Evolutionary conservation across 2,113 vertebrate genomes (phyloP).

Genomic region (Coptodon rendalli): DNA sequence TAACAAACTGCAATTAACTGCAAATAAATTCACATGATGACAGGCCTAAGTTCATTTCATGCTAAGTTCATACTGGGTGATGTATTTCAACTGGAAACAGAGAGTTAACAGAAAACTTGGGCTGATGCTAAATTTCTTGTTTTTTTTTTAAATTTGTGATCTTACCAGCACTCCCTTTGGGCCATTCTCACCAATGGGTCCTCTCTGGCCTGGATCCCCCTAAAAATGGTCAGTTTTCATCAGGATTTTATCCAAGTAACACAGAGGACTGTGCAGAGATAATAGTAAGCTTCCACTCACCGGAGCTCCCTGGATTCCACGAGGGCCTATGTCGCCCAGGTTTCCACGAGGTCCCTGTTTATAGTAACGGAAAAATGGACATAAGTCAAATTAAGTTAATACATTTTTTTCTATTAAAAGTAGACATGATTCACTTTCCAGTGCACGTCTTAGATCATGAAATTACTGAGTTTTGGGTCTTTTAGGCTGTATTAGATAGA

Average conservation of each 20-base stretch:
- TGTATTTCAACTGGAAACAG: neutral
- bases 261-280: too few species aligned
- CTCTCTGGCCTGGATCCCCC: slow-evolving; percentile 88
- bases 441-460: neutral
- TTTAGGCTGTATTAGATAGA: neutral
- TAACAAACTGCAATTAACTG: neutral
- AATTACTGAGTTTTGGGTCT: rapidly evolving
- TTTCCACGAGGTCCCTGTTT: slow-evolving; percentile 83
- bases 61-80: neutral
- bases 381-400: neutral
- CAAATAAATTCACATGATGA: neutral
- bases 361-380: neutral
- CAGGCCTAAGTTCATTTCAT: neutral
- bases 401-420: neutral
- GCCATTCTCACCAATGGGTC: slow-evolving; percentile 83
- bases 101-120: neutral
- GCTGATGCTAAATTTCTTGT: neutral
- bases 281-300: slow-evolving; percentile 71
- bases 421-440: neutral
- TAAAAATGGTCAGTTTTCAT: slow-evolving; percentile 33
- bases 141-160: rapidly evolving
- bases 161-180: slow-evolving; percentile 82
- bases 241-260: neutral
- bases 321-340: slow-evolving; percentile 79
- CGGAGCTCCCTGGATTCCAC: slow-evolving; percentile 78